These are phyloP conservation scores for Lepidotrigona ventralis DNA, from an alignment of 1,140 invertebrate genomes.

Conservation along the genomic window DNA sequence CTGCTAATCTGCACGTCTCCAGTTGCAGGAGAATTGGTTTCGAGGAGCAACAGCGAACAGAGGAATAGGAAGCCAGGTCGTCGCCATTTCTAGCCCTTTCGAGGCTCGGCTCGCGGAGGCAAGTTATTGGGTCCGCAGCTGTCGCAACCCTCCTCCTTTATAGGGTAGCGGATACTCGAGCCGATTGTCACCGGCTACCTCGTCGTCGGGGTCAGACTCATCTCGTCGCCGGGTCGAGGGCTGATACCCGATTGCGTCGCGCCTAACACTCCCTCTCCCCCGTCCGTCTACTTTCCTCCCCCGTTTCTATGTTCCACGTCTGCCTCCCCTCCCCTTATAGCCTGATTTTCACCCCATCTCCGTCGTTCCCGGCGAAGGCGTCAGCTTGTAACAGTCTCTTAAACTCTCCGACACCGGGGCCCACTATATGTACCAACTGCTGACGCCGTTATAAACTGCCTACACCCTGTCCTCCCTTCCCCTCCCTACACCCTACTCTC, in stretches of 20 bases:
- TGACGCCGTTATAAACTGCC: conserved; percentile 79
- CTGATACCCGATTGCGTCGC: conserved; percentile 66
- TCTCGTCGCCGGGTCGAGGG: conserved; percentile 71
- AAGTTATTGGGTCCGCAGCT: conserved; percentile 80
- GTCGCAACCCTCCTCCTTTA: conserved; percentile 70
- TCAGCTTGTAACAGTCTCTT: conserved; percentile 81
- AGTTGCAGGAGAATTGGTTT: background rate
- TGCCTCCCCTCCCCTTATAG: conserved; percentile 39
- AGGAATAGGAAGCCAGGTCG: conserved; percentile 18
- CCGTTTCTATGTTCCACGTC: conserved; percentile 20
- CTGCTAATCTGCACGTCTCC: background rate
- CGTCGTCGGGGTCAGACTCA: conserved; percentile 76
- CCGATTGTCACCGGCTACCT: conserved; percentile 79
- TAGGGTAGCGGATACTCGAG: conserved; percentile 64
- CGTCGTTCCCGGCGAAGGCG: conserved; percentile 71
- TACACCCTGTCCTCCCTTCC: background rate
- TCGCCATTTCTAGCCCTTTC: conserved; percentile 40
- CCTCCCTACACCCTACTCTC: background rate
- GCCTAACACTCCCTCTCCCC: conserved; percentile 48
- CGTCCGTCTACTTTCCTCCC: conserved; percentile 52
- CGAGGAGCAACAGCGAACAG: background rate
- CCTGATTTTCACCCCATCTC: conserved; percentile 67
- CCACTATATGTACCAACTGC: conserved; percentile 76
- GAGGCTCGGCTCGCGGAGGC: conserved; percentile 42
- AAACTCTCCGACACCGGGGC: conserved; percentile 71